Evolutionary conservation across 2,888 invertebrate genomes (phyloP).

Genomic region (Octodonta nipae): DNA sequence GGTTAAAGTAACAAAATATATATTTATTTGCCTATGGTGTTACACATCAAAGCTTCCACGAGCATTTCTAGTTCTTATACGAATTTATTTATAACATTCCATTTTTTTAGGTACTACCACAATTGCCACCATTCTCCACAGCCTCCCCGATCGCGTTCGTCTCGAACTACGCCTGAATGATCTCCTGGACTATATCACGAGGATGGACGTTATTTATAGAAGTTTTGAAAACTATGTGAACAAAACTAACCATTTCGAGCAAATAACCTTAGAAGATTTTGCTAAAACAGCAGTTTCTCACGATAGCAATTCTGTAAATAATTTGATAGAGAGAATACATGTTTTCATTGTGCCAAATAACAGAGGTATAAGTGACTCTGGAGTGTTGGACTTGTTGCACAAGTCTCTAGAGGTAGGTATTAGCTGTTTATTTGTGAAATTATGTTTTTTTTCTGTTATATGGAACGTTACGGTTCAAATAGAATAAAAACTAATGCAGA

Average conservation of each 20-base stretch:
- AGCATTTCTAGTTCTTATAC: background rate
- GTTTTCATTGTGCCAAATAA: slow-evolving; percentile 45
- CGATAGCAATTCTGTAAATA: slow-evolving; percentile 48
- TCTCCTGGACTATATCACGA: slow-evolving; percentile 45
- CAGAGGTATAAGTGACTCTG: slow-evolving; percentile 29
- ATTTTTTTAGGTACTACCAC: slow-evolving; percentile 15
- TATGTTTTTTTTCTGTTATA: too few relatives aligned
- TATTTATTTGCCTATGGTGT: too few relatives aligned
- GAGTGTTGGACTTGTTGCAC: slow-evolving; percentile 21
- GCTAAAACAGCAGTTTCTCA: slow-evolving; percentile 57
- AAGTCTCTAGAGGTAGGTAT: slow-evolving; percentile 23
- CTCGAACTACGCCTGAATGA: slow-evolving; percentile 49
- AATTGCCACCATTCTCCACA: slow-evolving; percentile 23
- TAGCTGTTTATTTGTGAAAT: background rate
- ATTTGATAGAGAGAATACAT: slow-evolving; percentile 53
- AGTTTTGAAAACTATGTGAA: slow-evolving; percentile 47
- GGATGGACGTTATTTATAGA: slow-evolving; percentile 45
- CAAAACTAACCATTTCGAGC: slow-evolving; percentile 37
- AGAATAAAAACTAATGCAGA: too few relatives aligned
- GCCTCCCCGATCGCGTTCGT: slow-evolving; percentile 36
- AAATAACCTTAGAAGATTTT: slow-evolving; percentile 54
- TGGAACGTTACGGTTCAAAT: too few relatives aligned
- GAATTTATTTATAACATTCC: background rate
- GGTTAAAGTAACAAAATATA: too few relatives aligned
- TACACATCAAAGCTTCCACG: too few relatives aligned